phyloP scores from a whole-genome alignment of 2,113 vertebrate species.

The Mellivora capensis region DNA sequence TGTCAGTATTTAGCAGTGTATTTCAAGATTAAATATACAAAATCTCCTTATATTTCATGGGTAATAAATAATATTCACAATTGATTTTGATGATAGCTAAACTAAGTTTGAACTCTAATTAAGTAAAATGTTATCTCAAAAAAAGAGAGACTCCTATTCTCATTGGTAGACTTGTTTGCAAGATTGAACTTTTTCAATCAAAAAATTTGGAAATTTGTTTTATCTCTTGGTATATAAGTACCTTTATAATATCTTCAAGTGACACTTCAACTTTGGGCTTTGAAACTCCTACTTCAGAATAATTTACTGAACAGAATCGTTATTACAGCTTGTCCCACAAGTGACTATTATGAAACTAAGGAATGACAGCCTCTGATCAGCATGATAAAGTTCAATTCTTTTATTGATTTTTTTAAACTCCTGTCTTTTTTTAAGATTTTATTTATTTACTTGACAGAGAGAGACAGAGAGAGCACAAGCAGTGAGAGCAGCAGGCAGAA shows the following conservation, averaged over 20 bases:
- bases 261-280: neutral
- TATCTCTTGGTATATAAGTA: neutral
- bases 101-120: neutral
- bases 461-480: neutral
- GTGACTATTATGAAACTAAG: neutral
- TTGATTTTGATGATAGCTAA: neutral
- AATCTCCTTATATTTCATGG: neutral
- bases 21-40: neutral
- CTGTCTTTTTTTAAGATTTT: neutral
- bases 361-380: neutral
- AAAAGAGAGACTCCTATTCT: neutral
- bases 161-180: neutral
- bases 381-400: neutral
- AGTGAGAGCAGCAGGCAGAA: neutral
- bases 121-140: neutral
- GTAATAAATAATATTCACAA: neutral
- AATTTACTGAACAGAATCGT: neutral
- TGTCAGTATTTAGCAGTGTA: neutral
- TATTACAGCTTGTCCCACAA: neutral
- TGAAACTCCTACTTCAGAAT: neutral
- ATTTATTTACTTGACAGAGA: neutral
- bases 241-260: neutral
- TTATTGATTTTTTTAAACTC: neutral
- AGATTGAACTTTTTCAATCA: neutral
- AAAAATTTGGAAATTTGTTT: neutral